Evolutionary conservation across 2,888 invertebrate genomes (phyloP), one percentile per base, ranked within the genome.

Genomic region (Trypoxylon attenuatum): DNA sequence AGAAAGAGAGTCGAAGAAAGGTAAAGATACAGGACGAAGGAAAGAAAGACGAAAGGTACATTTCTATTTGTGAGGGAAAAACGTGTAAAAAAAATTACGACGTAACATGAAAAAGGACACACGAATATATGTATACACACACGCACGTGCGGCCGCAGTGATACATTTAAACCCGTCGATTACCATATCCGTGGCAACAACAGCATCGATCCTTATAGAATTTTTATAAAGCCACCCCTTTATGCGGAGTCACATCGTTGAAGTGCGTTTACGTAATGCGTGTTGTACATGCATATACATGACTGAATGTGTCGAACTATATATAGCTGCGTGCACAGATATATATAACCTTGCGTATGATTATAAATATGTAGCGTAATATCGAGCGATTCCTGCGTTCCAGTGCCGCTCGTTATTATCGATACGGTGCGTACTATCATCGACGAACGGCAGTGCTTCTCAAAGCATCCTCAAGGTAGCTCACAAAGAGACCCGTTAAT

Each of bases 181-280:
- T 58, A 64, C 73, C 61, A 73, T 73, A 73, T 66, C 73, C 74
- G 68, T 73, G 74, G 73, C 71, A 69, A 71, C 74, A 59, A 59
- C 74, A 46, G 54, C 74, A 74, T 71, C 68, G 71, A 71, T 71
- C 69, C 58, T 71, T 62, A 50, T 69, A 64, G 69, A 62, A 75
- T 74, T 74, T 74, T 74, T 74, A 71, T 74, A 69, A 75, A 68
- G 69, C 62, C 52, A 69, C 74, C 75, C 69, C 13, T 33, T 69
- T 75, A 71, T 60, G 74, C 71, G 74, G 68, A 65, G 74, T 68
- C 71, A 41, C 68, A 62, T 62, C 71, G 68, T 75, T 66, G 66
- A 74, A 61, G 63, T 69, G 66, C 75, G 71, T 74, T 74, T 59
- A 74, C 71, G 74, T 74, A 74, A 74, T 67, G 69, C 71, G 74